A percentile compares a stretch with the other conserved stretches of the same genome.
Conservation (phyloP, 2,888 invertebrate genomes). For the Hedychridium roseum region DNA sequence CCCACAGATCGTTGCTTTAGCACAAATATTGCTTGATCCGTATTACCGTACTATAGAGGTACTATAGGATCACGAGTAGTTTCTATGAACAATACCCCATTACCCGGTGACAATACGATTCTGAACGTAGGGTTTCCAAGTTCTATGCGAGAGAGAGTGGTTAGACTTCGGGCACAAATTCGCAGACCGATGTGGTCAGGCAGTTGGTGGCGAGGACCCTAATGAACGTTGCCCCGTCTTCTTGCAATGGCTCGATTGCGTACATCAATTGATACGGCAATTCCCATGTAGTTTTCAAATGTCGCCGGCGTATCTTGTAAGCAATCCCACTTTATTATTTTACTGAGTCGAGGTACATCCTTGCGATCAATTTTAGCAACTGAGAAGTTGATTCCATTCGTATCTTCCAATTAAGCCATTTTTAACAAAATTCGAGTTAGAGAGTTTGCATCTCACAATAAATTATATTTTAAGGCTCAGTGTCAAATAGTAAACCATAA, state of each 20-base stretch:
- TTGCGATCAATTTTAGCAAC: too few species aligned
- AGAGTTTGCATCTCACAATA: too few species aligned
- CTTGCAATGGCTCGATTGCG: conserved; percentile 96
- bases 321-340: too few species aligned
- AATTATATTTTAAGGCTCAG: too few species aligned
- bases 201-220: conserved; percentile 82
- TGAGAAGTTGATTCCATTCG: too few species aligned
- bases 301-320: conserved; percentile 89
- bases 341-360: too few species aligned
- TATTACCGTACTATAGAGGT: conserved; percentile 93
- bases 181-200: conserved; percentile 90
- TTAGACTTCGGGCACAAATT: conserved; percentile 98
- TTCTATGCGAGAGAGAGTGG: conserved; percentile 96
- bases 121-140: conserved; percentile 82
- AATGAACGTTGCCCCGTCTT: conserved; percentile 98
- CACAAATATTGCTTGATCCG: conserved; percentile 92
- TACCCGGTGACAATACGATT: neutral
- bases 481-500: too few species aligned
- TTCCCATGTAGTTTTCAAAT: conserved; percentile 96
- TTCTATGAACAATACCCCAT: neutral
- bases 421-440: too few species aligned
- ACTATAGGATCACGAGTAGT: too few species aligned
- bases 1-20: conserved; percentile 93
- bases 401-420: too few species aligned
- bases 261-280: conserved; percentile 88